Percentiles rank a stretch among this genome's conserved stretches.
Evolutionary conservation across 2,888 invertebrate species (phyloP).

Genomic region (Stratiomys singularior): DNA sequence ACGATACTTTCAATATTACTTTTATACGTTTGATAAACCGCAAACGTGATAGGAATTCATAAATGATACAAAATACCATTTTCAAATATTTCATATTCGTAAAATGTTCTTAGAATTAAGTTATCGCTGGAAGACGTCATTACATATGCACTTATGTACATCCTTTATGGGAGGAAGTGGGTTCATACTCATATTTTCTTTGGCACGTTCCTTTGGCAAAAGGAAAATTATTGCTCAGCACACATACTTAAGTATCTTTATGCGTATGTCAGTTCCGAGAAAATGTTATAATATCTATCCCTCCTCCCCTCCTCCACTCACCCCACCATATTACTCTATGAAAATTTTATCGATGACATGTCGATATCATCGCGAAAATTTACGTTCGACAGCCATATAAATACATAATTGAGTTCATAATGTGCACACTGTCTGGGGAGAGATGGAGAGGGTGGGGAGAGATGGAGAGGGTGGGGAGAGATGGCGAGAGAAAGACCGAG

Average conservation of each 20-base stretch:
- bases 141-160: no score
- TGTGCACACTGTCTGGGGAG: neutral
- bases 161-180: no score
- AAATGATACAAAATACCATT: neutral
- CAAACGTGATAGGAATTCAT: conserved; percentile 38
- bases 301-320: no score
- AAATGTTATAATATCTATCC: no score
- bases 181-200: no score
- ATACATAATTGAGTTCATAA: conserved; percentile 45
- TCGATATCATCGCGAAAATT: conserved; percentile 35
- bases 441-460: neutral
- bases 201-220: neutral
- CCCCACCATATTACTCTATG: neutral
- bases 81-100: neutral
- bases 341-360: conserved; percentile 35
- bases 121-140: neutral
- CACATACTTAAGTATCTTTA: no score
- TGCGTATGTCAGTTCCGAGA: neutral
- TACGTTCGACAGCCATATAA: conserved; percentile 28
- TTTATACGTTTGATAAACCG: conserved; percentile 39
- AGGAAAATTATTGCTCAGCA: neutral
- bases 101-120: conserved; percentile 10
- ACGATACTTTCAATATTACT: conserved; percentile 17
- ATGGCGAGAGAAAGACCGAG: neutral
- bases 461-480: neutral